Base-by-base conservation (phyloP, 2,113 vertebrate genomes). In the Gasterosteus nipponicus region DNA sequence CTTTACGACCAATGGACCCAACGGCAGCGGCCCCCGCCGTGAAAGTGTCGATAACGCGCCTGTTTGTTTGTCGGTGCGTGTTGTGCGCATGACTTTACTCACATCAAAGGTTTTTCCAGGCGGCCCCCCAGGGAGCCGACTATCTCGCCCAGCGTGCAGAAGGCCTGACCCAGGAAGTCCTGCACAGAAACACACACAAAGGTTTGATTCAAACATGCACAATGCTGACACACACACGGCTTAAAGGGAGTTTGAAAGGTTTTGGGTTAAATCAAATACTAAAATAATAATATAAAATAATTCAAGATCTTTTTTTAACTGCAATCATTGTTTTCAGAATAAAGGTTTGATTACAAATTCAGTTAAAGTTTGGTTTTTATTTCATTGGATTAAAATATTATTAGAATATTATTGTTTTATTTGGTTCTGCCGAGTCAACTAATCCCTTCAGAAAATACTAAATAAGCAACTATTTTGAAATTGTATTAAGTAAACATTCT, bases 111-210 rank as follows among this genome's bases (percentile, higher is more conserved):
- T 78, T 97, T 98, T 88, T 98, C 96, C 91, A 98, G 74, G 84
- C 96, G 96, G 90, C 97, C 96, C 80, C 97, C 96, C 90, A 96
- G 94, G 42, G 97, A 98, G 67, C 97, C 97, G 67, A 99, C 96
- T 58, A 99, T 95, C 92, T 99, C 97, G 44, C 97, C 97, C 82
- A 99, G 84, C 1, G 97, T 98, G 86, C 97, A 98, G 94, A 96
- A 97, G 60, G 96, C 96, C 86, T 98, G 97, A 73, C 97, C 97
- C 93, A 99, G 94, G 93, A 99, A 98, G 85, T 99, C 97, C 97
- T 99, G 90, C 62, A 86, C 6, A 29, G 10, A 66, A 41, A 93
- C 54, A 67, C 41, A 35, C 9, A 41, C 59, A 5, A 11, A 19
- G 2, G 18, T 9, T 38, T 38, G 33, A 59, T 38, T 10, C 58